Evolutionary conservation across 2,113 vertebrate genomes (phyloP), one percentile per base, ranked within the genome.

Genomic region (Miniopterus natalensis): DNA sequence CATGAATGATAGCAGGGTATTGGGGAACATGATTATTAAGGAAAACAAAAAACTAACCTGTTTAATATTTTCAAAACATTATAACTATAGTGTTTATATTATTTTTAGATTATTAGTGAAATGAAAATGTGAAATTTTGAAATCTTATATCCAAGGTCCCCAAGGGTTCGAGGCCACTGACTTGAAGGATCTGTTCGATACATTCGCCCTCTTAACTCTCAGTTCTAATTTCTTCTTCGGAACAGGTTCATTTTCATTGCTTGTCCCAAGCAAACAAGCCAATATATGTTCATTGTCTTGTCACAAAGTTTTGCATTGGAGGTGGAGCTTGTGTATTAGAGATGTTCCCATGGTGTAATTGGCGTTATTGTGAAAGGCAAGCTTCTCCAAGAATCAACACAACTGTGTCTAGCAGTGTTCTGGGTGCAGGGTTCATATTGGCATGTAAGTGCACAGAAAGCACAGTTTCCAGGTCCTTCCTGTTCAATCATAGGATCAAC

Each of bases 391-490:
- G 77, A 85, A 83, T 71, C 57, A 71, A 63, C 3, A 71, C 29
- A 40, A 68, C 8, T 66, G n/a, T n/a, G 8, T 57, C 17, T 36
- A 87, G 53, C 1, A 5, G 45, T 27, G 93, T 80, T 92, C 91
- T 84, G 86, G 88, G 83, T 70, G 78, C 51, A 84, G 57, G 36
- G 59, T 94, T 94, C 96, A 73, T 61, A 51, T 8, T 92, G 96
- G 83, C 85, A n/a, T 45, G 63, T 42, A 55, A 27, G 55, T 65
- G 9, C 31, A 36, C 0, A 1, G 61, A 80, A 11, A 68, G 51
- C 20, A 90, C 42, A 36, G 27, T 79, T 71, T 83, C 57, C 84
- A 75, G 53, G 31, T 61, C 47, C 65, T 96, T 36, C 68, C 53
- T 84, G 77, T 81, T 95, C 63, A 53, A 45, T 94, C 61, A 78